phyloP scores from a whole-genome alignment of 1,140 invertebrate species.

The Caenorhabditis brenneri region DNA sequence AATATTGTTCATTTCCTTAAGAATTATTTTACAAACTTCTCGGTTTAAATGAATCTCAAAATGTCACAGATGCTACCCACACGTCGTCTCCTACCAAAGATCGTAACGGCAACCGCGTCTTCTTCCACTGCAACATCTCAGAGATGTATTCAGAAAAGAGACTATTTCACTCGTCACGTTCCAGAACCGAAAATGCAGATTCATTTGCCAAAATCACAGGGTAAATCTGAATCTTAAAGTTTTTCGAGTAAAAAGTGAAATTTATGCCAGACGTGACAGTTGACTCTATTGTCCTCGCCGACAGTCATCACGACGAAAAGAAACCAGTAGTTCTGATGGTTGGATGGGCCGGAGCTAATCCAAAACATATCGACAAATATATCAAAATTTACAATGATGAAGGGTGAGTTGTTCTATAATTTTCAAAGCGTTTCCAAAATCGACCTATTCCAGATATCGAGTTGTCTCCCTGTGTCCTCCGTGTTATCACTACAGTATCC shows the following conservation, averaged over 20 bases:
- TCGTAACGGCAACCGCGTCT: background rate
- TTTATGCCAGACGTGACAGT: constrained; percentile 16
- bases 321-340: constrained; percentile 46
- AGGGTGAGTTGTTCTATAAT: background rate
- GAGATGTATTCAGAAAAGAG: background rate
- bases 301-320: constrained; percentile 39
- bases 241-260: background rate
- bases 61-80: constrained; percentile 4
- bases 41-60: no score
- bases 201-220: constrained; percentile 12
- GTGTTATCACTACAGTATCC: constrained; percentile 49
- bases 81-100: background rate
- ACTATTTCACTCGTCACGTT: constrained; percentile 1
- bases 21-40: no score
- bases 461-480: constrained; percentile 3
- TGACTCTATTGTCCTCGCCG: background rate
- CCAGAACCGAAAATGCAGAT: constrained; percentile 21
- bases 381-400: constrained; percentile 35
- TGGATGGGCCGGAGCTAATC: constrained; percentile 49
- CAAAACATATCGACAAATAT: constrained; percentile 47
- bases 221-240: no score
- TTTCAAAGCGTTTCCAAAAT: background rate
- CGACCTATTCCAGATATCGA: constrained; percentile 19
- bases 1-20: no score
- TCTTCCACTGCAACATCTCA: background rate